Evolutionary conservation across 2,888 invertebrate genomes (phyloP).

Genomic region (Phytoseiulus persimilis): DNA sequence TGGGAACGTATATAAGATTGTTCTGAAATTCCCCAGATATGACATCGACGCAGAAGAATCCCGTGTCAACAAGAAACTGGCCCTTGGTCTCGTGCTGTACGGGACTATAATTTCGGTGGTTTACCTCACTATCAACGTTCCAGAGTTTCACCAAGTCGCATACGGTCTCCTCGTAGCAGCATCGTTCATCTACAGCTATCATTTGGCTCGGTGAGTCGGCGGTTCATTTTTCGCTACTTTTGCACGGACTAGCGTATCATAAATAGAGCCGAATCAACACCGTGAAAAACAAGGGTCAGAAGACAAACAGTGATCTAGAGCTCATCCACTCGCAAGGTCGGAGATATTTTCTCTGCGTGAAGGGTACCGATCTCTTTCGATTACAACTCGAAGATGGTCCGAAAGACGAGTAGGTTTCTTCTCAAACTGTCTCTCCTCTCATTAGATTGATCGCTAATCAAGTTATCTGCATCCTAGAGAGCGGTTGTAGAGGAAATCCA

Average conservation of each 20-base stretch:
- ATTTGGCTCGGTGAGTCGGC: constrained; percentile 41
- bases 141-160: constrained; percentile 49
- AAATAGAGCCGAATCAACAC: no score
- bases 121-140: constrained; percentile 46
- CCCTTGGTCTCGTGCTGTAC: constrained; percentile 39
- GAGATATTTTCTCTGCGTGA: no score
- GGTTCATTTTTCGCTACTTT: constrained; percentile 41
- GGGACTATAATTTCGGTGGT: constrained; percentile 41
- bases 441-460: no score
- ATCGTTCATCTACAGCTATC: constrained; percentile 45
- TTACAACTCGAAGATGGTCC: no score
- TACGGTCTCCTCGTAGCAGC: constrained; percentile 49
- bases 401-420: no score
- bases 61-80: constrained; percentile 9
- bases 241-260: constrained; percentile 45
- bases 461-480: no score
- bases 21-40: not conserved
- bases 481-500: no score
- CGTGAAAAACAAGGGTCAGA: no score
- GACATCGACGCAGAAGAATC: constrained; percentile 31
- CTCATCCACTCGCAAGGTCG: no score
- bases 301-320: no score
- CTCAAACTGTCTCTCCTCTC: no score
- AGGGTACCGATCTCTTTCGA: no score
- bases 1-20: not conserved